Evolutionary conservation across 1,140 invertebrate species (phyloP).

Genomic region (Ostrea denselamellosa): DNA sequence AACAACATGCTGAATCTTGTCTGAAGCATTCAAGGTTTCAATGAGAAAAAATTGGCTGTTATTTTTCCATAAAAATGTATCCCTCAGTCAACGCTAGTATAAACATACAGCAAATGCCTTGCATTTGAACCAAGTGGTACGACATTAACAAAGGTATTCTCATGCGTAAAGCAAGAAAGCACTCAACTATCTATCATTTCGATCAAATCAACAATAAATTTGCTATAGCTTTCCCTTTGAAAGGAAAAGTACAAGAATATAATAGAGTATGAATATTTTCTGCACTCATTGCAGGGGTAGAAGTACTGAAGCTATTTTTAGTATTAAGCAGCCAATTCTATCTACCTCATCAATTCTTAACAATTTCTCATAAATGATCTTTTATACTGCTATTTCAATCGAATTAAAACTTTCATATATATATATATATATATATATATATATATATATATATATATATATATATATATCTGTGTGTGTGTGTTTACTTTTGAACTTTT

Average conservation of each 20-base stretch:
- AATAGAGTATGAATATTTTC: background rate
- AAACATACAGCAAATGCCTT: no score
- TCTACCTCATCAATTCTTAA: background rate
- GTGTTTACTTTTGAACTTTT: constrained; percentile 22
- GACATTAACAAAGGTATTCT: background rate
- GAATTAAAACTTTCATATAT: background rate
- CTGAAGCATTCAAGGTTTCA: background rate
- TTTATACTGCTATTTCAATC: background rate
- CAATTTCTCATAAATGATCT: background rate
- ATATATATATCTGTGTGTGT: background rate
- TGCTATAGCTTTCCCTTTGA: background rate
- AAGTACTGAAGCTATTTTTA: background rate
- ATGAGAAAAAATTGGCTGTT: background rate
- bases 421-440: background rate
- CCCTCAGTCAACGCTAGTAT: no score
- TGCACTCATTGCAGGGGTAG: background rate
- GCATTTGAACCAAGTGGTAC: no score
- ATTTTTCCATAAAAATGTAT: no score
- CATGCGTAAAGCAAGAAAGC: background rate
- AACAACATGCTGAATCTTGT: background rate
- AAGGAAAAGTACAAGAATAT: background rate
- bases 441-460: no score
- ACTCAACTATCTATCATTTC: background rate
- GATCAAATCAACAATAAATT: constrained; percentile 7
- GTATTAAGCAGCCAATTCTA: background rate